Base-by-base conservation (phyloP, 2,797 vertebrate species). In the Oreochromis grahami region DNA sequence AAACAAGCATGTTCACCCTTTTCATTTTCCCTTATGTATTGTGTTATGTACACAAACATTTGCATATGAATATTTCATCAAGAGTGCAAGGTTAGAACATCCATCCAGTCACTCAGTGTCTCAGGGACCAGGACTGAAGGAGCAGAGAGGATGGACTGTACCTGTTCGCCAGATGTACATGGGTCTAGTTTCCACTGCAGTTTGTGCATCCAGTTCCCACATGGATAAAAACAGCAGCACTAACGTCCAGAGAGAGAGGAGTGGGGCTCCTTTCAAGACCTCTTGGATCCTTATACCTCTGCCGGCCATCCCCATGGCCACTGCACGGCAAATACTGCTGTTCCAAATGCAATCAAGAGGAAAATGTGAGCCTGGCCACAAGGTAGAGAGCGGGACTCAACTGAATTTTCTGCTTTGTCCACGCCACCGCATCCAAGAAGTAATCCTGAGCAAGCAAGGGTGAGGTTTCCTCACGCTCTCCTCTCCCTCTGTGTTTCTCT, bases 81-180 rank as follows among this genome's bases (percentile, higher is more conserved):
- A 56, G n/a, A 34, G 11, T 48, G 51, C 43, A 32, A 5, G 36
- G 56, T 63, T 60, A 56, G 85, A 74, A 77, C 77, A 13, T 51
- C 32, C 48, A 51, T 76, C 17, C 10, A 68, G 21, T 26, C 70
- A 38, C 74, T 77, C 79, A 77, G 70, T 76, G 85, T 87, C 74
- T 43, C 38, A 3, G 79, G 55, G 24, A 79, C 17, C 52, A 19
- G 52, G 63, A 19, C 21, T 53, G 63, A 78, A 43, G 36, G 34
- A 87, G 52, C 10, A 72, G 36, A 72, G 26, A 51, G 15, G 83
- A 5, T 36, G 77, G 5, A 86, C 92, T 94, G 88, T 97, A 99
- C 98, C 98, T 2, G 98, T 98, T 94, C 97, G 97, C 98, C 98
- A 99, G 88, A 98, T 89, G 95, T 99, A 99, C 15, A 96, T 87